phyloP scores from a whole-genome alignment of 1,140 invertebrate genomes.

The Acromyrmex charruanus region DNA sequence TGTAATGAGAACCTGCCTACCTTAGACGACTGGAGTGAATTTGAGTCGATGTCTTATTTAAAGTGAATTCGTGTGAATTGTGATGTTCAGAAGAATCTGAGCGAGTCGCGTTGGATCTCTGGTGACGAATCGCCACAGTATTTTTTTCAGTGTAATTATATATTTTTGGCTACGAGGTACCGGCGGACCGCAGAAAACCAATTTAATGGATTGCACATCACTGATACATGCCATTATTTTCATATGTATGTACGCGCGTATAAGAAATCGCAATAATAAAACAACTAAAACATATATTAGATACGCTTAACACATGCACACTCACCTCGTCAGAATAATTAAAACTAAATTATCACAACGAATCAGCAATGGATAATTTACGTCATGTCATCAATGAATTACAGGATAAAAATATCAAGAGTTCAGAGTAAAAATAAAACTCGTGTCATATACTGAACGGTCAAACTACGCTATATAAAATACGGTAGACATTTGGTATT shows the following conservation, averaged over 20 bases:
- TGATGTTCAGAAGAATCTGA: too few species aligned
- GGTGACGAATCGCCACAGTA: too few species aligned
- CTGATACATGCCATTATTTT: background rate
- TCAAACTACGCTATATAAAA: slow-evolving; percentile 5
- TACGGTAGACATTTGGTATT: background rate
- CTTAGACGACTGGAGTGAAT: too few species aligned
- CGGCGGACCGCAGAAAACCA: too few species aligned
- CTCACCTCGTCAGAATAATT: background rate
- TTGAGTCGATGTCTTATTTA: too few species aligned
- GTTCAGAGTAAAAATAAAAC: background rate
- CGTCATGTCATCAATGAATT: background rate
- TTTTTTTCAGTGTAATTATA: too few species aligned
- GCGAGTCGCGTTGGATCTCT: too few species aligned
- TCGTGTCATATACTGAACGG: background rate
- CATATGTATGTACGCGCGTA: background rate
- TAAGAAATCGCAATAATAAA: background rate
- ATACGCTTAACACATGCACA: background rate
- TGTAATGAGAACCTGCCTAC: too few species aligned
- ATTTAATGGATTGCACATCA: too few species aligned
- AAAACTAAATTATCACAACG: slow-evolving; percentile 10
- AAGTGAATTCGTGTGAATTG: too few species aligned
- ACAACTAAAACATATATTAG: background rate
- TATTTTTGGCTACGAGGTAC: too few species aligned
- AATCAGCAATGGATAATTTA: background rate
- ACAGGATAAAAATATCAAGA: background rate